Base-by-base conservation (phyloP, 2,113 vertebrate species). In the Silurus meridionalis region DNA sequence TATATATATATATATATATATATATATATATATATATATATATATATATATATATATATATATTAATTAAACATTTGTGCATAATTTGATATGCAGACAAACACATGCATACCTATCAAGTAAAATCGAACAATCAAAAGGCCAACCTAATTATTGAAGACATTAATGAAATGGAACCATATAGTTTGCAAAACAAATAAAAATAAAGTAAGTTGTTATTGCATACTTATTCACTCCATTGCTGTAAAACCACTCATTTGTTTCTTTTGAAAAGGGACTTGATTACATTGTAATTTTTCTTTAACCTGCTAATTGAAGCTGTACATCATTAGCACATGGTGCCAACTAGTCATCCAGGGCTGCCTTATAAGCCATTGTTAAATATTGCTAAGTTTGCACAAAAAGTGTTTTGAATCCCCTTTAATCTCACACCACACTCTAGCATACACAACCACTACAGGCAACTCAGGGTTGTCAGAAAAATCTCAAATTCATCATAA, bases 311-410 rank as follows among this genome's bases (percentile, higher is more conserved):
- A 57, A 79, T 28, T 28, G 14, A 79, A 57, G 13, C 57, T 28
- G 25, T 78, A 55, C 14, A 25, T 57, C 50, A 53, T 77, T 55
- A 57, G 23, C 75, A 25, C 75, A 57, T 75, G 37, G 37, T 37
- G 2, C 37, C 37, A 37, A 37, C 2, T 37, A 37, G 1, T 37
- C 37, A 37, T 37, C 37, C 8, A 67, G 71, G 48, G 6, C 25
- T 72, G 50, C 74, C 50, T 57, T 25, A 81, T 84, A 25, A 80
- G 52, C 55, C 52, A 66, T 37, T 80, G 25, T 17, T 83, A 75
- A 80, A 75, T 86, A 86, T 66, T 25, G 74, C 86, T 69, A 57
- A 19, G 64, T 78, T 80, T 82, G 81, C 64, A 84, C 67, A 74
- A 5, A 55, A 60, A 19, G 58, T 83, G 8, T n/a, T 13, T n/a